Evolutionary conservation across 2,113 vertebrate genomes (phyloP), one percentile per base, ranked within the genome.

Genomic region (Lagenorhynchus albirostris): DNA sequence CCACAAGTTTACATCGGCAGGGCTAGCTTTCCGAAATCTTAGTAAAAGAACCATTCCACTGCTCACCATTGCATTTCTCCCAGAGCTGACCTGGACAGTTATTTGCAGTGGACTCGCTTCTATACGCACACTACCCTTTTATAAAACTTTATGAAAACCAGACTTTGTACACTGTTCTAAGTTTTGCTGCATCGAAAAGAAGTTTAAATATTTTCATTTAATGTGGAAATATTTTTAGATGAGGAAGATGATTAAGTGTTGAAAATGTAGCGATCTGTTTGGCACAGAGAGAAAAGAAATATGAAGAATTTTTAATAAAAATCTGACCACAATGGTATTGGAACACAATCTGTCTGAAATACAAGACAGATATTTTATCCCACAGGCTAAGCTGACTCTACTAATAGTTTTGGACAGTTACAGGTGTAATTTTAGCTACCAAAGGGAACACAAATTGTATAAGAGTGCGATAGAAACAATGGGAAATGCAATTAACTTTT

Each of bases 281-380:
- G 98, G 98, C 98, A 98, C 94, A 0, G 13, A 97, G 97, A 98
- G 97, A 97, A 98, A 98, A 98, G 98, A 97, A 98, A 97, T 98
- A 98, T 97, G 98, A 98, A 98, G 97, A 98, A 98, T 98, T 98
- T 98, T 98, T 98, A 98, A 98, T 98, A 98, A 98, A 98, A 98
- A 96, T 97, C 97, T 97, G 96, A 98, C 98, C 98, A 97, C 98
- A 98, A 50, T 97, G 98, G 96, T 96, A 96, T 95, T 98, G 98
- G 98, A 98, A 98, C 95, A 97, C 96, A 98, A 97, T 98, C 97
- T 98, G 97, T 96, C 97, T 98, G 98, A 98, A 98, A 98, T 97
- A 98, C 76, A 98, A 98, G 98, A 97, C 97, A 97, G 98, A 98
- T 96, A 98, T 96, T 97, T 97, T 97, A 98, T 98, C 97, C 97